phyloP scores from a whole-genome alignment of 2,888 invertebrate species.

The Disparrhopalites patrizii region DNA sequence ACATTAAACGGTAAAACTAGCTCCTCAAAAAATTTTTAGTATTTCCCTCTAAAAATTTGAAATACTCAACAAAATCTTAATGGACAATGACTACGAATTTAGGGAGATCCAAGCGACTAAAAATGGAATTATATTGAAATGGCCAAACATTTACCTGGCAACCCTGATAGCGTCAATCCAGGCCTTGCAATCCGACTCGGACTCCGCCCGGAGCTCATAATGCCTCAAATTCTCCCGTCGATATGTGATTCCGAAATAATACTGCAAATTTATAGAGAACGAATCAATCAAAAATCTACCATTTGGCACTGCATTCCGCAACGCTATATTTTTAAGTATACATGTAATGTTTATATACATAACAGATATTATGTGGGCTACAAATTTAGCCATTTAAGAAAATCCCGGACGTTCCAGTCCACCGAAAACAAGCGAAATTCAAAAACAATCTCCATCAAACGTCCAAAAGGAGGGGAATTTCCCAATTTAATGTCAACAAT shows the following conservation, averaged over 20 bases:
- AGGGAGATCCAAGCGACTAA: no score
- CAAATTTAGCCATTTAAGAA: background rate
- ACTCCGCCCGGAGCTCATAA: slow-evolving; percentile 78
- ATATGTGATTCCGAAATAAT: slow-evolving; percentile 83
- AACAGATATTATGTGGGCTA: background rate
- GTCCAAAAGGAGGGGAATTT: no score
- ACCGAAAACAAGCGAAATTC: background rate
- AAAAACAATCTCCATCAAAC: no score
- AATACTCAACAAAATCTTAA: no score
- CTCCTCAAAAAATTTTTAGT: no score
- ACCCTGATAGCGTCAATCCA: slow-evolving; percentile 86
- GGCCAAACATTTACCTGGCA: slow-evolving; percentile 65
- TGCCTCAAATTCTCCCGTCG: slow-evolving; percentile 79
- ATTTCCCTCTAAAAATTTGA: no score
- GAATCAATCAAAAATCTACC: background rate
- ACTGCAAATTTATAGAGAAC: slow-evolving; percentile 58
- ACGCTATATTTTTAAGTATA: background rate
- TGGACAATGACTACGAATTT: no score
- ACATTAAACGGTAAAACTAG: no score
- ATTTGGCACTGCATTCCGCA: no score
- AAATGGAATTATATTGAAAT: no score
- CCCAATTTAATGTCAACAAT: no score
- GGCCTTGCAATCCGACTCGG: slow-evolving; percentile 78
- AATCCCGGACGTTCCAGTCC: background rate
- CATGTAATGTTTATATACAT: background rate